Evolutionary conservation across 2,113 vertebrate species (phyloP).

Genomic region (Pedionomus torquatus): DNA sequence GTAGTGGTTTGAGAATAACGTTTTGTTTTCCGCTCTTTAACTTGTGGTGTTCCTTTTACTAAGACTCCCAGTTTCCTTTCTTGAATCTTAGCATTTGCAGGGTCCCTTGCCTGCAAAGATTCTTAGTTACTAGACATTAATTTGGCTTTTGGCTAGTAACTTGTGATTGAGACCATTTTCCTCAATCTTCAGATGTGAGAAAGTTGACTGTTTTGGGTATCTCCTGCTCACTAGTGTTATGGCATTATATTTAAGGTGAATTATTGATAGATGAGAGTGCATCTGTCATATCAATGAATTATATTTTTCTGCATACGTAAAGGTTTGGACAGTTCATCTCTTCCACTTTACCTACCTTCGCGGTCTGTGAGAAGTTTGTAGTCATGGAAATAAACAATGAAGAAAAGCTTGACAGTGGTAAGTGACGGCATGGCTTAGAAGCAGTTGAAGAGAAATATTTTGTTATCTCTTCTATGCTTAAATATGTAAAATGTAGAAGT

Average conservation of each 20-base stretch:
- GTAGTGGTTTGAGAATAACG: background rate
- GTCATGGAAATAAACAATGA: constrained; percentile 95
- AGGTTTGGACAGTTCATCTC: constrained; percentile 98
- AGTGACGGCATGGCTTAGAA: constrained; percentile 36
- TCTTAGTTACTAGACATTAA: background rate
- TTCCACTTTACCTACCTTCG: constrained; percentile 95
- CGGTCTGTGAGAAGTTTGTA: constrained; percentile 99
- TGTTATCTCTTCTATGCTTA: background rate
- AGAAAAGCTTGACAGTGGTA: constrained; percentile 92
- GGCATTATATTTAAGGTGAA: background rate
- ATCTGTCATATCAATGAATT: background rate
- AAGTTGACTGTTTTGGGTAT: background rate
- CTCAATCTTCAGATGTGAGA: background rate
- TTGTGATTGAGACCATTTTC: background rate
- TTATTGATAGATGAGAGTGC: background rate
- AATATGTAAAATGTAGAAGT: background rate
- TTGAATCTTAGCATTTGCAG: background rate
- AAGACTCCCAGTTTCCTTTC: background rate
- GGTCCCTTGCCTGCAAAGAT: background rate
- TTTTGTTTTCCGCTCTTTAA: background rate
- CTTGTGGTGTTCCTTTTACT: background rate
- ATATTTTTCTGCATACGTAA: constrained; percentile 25
- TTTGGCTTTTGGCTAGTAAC: background rate
- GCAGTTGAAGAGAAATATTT: background rate
- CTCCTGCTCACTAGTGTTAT: background rate